phyloP scores from a whole-genome alignment of 2,113 vertebrate genomes.

The Epinephelus lanceolatus region DNA sequence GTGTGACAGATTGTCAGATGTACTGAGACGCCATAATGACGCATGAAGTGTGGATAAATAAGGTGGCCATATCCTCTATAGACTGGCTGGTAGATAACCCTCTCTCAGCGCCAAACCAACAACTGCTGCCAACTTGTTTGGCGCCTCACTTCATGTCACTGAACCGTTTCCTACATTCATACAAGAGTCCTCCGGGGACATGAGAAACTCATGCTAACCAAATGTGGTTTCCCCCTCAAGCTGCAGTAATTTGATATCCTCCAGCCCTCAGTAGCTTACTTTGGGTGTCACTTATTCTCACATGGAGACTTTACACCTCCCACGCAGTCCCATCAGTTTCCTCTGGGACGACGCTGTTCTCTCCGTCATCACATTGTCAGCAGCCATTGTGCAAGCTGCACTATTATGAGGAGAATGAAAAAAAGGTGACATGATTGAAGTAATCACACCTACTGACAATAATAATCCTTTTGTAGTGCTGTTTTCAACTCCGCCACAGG shows the following conservation, averaged over 20 bases:
- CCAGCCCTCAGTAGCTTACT: conserved; percentile 10
- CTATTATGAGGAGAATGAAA: not conserved
- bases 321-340: conserved; percentile 21
- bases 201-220: conserved; percentile 34
- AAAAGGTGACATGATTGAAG: conserved; percentile 24
- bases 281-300: conserved; percentile 35
- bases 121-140: conserved; percentile 51
- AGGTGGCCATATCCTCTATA: conserved; percentile 4
- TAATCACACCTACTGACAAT: conserved; percentile 21
- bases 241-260: conserved; percentile 47
- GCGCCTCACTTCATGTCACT: conserved; percentile 27
- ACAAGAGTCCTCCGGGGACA: conserved; percentile 30
- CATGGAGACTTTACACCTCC: conserved; percentile 35
- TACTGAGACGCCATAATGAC: conserved; percentile 1
- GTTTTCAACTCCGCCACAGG: conserved; percentile 2
- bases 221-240: conserved; percentile 32
- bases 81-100: conserved; percentile 22
- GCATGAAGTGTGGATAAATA: conserved; percentile 7
- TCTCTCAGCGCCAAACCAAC: conserved; percentile 23
- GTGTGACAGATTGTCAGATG: conserved; percentile 16
- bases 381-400: not conserved
- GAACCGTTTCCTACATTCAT: conserved; percentile 38
- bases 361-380: conserved; percentile 19
- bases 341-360: conserved; percentile 20
- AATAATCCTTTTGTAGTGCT: not conserved